Evolutionary conservation across 2,113 vertebrate species (phyloP).

Genomic region (Apeltes quadracus): DNA sequence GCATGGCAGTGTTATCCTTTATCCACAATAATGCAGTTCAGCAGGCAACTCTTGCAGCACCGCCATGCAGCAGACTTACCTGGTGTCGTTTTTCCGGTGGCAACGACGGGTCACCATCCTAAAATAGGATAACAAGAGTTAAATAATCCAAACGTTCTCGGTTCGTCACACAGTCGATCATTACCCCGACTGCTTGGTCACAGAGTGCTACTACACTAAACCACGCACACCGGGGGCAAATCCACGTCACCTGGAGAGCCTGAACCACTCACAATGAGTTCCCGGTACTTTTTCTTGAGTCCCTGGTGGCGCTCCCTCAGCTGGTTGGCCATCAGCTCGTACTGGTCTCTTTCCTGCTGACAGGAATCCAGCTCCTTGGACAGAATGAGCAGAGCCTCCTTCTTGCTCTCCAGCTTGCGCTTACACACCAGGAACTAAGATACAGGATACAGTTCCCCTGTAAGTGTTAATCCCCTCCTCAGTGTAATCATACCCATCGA

Average conservation of each 20-base stretch:
- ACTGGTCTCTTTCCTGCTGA: constrained; percentile 97
- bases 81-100: constrained; percentile 97
- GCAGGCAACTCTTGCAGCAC: too few relatives aligned
- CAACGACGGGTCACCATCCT: constrained; percentile 95
- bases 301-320: constrained; percentile 93
- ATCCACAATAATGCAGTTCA: neutral
- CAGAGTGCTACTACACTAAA: neutral
- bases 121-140: constrained; percentile 17
- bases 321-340: constrained; percentile 98
- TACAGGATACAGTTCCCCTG: neutral
- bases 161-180: neutral
- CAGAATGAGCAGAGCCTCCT: constrained; percentile 94
- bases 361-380: constrained; percentile 97
- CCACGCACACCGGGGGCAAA: neutral
- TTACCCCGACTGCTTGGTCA: neutral
- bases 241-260: neutral
- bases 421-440: constrained; percentile 92
- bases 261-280: constrained; percentile 88
- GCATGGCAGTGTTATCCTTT: neutral
- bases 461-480: neutral
- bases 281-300: constrained; percentile 95
- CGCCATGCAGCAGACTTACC: constrained; percentile 74
- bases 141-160: neutral
- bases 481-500: neutral
- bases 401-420: constrained; percentile 97